A percentile compares a stretch with the other conserved stretches of the same genome.
phyloP scores from a whole-genome alignment of 1,140 invertebrate genomes.

The Cotesia vestalis region DNA sequence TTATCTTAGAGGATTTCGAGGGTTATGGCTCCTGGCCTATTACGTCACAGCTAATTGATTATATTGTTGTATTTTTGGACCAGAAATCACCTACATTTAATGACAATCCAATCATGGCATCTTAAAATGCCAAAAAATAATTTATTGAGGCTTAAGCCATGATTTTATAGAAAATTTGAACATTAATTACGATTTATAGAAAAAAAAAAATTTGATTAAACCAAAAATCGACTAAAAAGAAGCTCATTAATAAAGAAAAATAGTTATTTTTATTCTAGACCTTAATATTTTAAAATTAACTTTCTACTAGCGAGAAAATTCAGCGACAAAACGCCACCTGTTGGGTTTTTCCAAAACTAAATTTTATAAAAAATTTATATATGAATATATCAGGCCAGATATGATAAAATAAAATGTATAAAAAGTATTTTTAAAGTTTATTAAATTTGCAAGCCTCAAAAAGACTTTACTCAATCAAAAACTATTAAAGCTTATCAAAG shows the following conservation, averaged over 20 bases:
- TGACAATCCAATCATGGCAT: too few species aligned
- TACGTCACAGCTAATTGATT: neutral
- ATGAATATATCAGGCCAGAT: too few species aligned
- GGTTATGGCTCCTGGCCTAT: neutral
- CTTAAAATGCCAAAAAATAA: too few species aligned
- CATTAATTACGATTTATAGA: neutral
- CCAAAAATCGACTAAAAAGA: neutral
- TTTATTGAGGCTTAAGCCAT: too few species aligned
- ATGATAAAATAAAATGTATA: too few species aligned
- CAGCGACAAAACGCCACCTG: neutral
- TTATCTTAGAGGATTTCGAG: neutral
- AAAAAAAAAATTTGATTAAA: neutral
- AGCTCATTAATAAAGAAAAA: neutral
- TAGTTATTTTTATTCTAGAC: neutral
- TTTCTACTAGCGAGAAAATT: neutral
- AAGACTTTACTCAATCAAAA: too few species aligned
- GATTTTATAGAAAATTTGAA: neutral
- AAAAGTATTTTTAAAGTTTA: too few species aligned
- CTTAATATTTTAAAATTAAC: neutral
- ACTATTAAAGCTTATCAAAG: too few species aligned
- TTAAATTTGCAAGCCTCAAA: too few species aligned
- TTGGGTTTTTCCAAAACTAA: neutral
- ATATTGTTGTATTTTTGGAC: neutral
- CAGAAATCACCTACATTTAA: neutral
- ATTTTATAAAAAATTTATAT: neutral